A percentile compares a stretch with the other conserved stretches of the same genome.
Evolutionary conservation across 2,797 vertebrate species (phyloP).

Genomic region (Fistularia commersonii): DNA sequence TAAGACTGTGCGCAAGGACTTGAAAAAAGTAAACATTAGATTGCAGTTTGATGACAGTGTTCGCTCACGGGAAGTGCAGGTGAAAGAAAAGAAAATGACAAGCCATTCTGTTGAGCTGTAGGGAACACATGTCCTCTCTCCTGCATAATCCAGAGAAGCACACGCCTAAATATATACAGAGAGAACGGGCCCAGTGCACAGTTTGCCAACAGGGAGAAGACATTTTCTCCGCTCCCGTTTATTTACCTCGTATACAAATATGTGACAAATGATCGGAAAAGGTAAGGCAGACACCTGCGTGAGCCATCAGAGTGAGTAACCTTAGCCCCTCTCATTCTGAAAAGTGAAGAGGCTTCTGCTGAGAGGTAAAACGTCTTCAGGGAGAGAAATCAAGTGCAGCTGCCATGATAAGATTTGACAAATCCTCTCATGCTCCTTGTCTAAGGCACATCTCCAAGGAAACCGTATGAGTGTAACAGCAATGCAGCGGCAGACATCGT

Average conservation of each 20-base stretch:
- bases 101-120: conserved; percentile 20
- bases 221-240: too few species aligned
- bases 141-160: conserved; percentile 14
- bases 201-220: conserved; percentile 14
- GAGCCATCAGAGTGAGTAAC: too few species aligned
- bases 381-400: background rate
- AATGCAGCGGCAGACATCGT: conserved; percentile 75
- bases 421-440: background rate
- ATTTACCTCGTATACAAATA: background rate
- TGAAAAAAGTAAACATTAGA: conserved; percentile 27
- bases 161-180: conserved; percentile 13
- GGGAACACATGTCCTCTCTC: conserved; percentile 26
- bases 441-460: conserved; percentile 56
- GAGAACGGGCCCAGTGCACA: conserved; percentile 3
- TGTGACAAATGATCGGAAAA: conserved; percentile 1
- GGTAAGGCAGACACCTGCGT: too few species aligned
- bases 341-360: too few species aligned
- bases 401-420: background rate
- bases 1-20: conserved; percentile 10
- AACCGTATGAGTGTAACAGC: conserved; percentile 77
- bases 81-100: conserved; percentile 53
- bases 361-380: too few species aligned
- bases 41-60: conserved; percentile 51
- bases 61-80: conserved; percentile 32
- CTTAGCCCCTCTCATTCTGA: too few species aligned